phyloP scores from a whole-genome alignment of 2,888 invertebrate genomes.

The Andrena bucephala region DNA sequence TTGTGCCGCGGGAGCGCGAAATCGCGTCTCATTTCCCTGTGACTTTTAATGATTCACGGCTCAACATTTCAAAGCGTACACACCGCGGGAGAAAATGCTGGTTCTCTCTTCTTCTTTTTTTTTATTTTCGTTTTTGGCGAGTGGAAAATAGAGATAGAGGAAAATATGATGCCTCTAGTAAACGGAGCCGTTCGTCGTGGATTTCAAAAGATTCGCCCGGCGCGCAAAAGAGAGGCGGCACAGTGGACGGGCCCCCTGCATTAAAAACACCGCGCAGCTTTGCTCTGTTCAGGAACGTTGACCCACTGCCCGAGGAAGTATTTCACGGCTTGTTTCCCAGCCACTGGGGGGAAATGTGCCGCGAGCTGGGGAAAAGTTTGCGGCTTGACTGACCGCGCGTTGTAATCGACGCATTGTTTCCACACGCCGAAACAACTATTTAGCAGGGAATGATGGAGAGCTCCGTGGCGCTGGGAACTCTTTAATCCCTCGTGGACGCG shows the following conservation, averaged over 20 bases:
- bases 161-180: constrained; percentile 36
- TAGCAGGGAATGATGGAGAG: background rate
- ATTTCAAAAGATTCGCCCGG: constrained; percentile 54
- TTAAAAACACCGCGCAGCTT: constrained; percentile 17
- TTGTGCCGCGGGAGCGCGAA: background rate
- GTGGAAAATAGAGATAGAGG: constrained; percentile 9
- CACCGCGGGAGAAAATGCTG: constrained; percentile 12
- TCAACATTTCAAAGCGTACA: constrained; percentile 34
- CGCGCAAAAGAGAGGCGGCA: constrained; percentile 35
- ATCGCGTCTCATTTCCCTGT: constrained; percentile 21
- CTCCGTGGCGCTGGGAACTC: background rate
- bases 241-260: constrained; percentile 33
- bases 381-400: constrained; percentile 4
- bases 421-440: constrained; percentile 1
- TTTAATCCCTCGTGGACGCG: background rate
- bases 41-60: constrained; percentile 46
- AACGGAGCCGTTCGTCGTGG: constrained; percentile 26
- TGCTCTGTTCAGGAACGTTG: constrained; percentile 31
- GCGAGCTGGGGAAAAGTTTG: constrained; percentile 49
- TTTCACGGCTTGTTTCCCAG: constrained; percentile 50
- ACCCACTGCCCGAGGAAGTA: constrained; percentile 55
- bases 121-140: background rate
- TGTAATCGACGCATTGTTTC: constrained; percentile 37
- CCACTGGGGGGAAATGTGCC: constrained; percentile 34
- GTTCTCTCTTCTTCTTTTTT: background rate